Percentiles rank a stretch among this genome's conserved stretches.
These are phyloP conservation scores for Notocelia uddmanniana DNA, from an alignment of 2,888 invertebrate species.

Conservation along the genomic window DNA sequence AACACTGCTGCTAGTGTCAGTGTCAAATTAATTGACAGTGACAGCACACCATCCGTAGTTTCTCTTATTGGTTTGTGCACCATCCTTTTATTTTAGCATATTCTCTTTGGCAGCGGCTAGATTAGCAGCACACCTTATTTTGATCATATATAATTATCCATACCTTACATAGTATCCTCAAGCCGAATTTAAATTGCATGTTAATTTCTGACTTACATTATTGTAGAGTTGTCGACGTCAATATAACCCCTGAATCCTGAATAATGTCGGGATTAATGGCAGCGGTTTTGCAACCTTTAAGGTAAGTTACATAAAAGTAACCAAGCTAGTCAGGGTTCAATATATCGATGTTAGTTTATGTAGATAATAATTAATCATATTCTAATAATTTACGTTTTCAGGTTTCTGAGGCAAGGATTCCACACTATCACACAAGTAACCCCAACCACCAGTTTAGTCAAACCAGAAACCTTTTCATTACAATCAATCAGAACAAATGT, in stretches of 20 bases:
- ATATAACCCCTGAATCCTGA: neutral
- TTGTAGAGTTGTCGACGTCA: too few species aligned
- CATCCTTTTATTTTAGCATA: too few species aligned
- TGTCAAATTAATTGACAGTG: neutral
- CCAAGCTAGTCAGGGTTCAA: neutral
- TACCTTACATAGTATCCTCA: too few species aligned
- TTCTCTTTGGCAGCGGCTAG: too few species aligned
- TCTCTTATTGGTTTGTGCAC: too few species aligned
- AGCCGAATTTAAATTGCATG: too few species aligned
- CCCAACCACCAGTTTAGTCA: constrained; percentile 60
- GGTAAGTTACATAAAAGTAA: constrained; percentile 54
- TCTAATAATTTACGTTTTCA: constrained; percentile 54
- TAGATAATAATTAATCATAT: neutral
- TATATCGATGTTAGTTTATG: neutral
- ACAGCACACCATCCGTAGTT: too few species aligned
- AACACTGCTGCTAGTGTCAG: neutral
- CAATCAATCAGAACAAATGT: constrained; percentile 80
- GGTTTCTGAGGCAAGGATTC: constrained; percentile 65
- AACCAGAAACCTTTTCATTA: constrained; percentile 66
- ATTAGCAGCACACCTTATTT: too few species aligned
- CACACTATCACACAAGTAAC: constrained; percentile 58
- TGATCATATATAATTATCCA: too few species aligned
- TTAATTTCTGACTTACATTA: neutral
- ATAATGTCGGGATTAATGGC: constrained; percentile 69
- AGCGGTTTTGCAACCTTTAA: constrained; percentile 69